Base-by-base conservation (phyloP, 1,140 invertebrate genomes). In the Drosophila athabasca region DNA sequence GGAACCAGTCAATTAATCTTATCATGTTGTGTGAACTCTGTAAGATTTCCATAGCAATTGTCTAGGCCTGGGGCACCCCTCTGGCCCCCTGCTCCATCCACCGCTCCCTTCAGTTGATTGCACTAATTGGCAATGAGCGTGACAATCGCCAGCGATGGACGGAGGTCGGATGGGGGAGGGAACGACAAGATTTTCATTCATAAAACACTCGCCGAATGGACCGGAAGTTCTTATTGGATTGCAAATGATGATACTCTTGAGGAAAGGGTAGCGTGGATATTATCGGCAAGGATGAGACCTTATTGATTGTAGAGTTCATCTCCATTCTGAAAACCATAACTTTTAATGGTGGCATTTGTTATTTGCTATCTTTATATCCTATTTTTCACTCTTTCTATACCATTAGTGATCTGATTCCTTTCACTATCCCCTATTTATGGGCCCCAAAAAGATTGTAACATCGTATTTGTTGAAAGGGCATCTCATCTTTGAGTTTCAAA, bases 1-100 rank as follows among this genome's bases (percentile, higher is more conserved):
- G 31, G 41, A 48, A 24, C 35, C 51, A 13, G 19, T 55, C 66
- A 85, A 78, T 87, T 87, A 85, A 87, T 85, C 69, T 62, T 69
- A 78, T 85, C 74, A 87, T 82, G 60, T 62, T 77, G 41, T 85
- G 48, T 85, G 82, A 85, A 85, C 83, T 85, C 53, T 82, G 58
- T 52, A 78, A 82, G 82, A 85, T 85, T 85, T 85, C 44, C 64
- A 65, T 44, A 24, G 19, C 60, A 54, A 58, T 58, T 45, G 48
- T 39, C 52, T 49, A 70, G 17, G 22, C 24, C 1, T 19, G 39
- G 15, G 51, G 45, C 24, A 55, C 24, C 19, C 26, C 50, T 22
- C 13, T 60, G 43, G 26, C 48, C 62, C 19, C 19, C 35, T 31
- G 7, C 19, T 13, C n/a, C 26, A 61, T 11, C 26, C 35, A 13